Conservation (phyloP, 2,888 invertebrate species). For the Zhuqinia jingwanae region DNA sequence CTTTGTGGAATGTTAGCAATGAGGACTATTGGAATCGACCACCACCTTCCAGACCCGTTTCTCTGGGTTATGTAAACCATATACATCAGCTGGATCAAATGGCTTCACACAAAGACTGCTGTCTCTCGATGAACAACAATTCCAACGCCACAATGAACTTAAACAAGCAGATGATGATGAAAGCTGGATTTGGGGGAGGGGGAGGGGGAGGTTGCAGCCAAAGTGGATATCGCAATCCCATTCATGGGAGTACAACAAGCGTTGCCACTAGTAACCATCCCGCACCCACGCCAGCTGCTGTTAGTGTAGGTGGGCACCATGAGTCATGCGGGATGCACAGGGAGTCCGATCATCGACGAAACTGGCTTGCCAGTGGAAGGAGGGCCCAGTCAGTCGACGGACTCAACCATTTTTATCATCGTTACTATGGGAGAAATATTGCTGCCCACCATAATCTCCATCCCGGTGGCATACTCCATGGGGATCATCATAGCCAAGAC, state of each 20-base stretch:
- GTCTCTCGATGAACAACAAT: constrained; percentile 63
- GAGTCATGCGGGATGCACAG: constrained; percentile 46
- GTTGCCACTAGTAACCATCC: constrained; percentile 54
- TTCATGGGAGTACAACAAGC: constrained; percentile 61
- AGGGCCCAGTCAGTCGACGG: constrained; percentile 76
- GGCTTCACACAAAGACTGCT: constrained; percentile 66
- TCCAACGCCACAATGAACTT: constrained; percentile 71
- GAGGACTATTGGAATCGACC: constrained; percentile 79
- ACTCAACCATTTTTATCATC: constrained; percentile 74
- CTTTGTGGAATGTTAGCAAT: constrained; percentile 77
- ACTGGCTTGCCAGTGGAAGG: constrained; percentile 70
- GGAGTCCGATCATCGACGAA: constrained; percentile 60
- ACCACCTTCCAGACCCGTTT: constrained; percentile 79
- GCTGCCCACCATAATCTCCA: constrained; percentile 69
- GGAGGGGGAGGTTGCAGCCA: constrained; percentile 43
- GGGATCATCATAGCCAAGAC: constrained; percentile 64
- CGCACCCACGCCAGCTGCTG: background rate
- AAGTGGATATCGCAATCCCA: constrained; percentile 63
- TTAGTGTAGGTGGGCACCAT: constrained; percentile 12
- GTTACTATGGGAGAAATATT: constrained; percentile 77
- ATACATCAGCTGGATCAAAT: constrained; percentile 69
- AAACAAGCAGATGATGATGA: constrained; percentile 70
- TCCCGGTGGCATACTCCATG: constrained; percentile 49
- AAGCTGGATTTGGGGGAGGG: constrained; percentile 42
- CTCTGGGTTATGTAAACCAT: constrained; percentile 77